Evolutionary conservation across 2,113 vertebrate genomes (phyloP), one percentile per base, ranked within the genome.

Genomic region (Boulengeromyrus knoepffleri): DNA sequence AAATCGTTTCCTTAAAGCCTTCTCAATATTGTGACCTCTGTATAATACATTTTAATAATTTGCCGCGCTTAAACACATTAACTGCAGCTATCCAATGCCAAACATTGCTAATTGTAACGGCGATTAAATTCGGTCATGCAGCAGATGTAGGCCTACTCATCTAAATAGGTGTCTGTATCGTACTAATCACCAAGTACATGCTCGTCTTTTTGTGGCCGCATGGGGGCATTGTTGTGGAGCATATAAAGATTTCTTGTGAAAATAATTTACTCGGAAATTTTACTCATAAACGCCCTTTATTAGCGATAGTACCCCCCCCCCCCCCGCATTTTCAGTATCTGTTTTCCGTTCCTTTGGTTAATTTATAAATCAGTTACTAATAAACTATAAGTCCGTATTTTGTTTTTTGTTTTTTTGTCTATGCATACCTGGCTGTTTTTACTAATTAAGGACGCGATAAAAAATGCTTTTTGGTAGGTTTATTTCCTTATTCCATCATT

Each of bases 161-260:
- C 4, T 70, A 12, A 70, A n/a, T 70, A 31, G n/a, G n/a, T 19
- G 3, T 36, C 45, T 5, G 15, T 53, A 36, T 27, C 49, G 27
- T 4, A 87, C 52, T 19, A 53, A 21, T 53, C 27, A 56, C 36
- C 15, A 42, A 39, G 17, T 42, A 52, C 12, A 87, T 50, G 85
- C 17, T 39, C 13, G 27, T 58, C 19, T 87, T 53, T 58, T 39
- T 36, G n/a, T 31, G 85, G 49, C 86, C 86, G 31, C 86, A 15
- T 58, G 86, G 50, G 86, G 86, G 86, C 86, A 21, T 36, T 53
- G 50, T 87, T 87, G 49, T 24, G 85, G 49, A 31, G 86, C 50
- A 17, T 36, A 87, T 53, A 58, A 19, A 53, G 5, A 39, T 39
- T 53, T 87, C 13, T 39, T 39, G n/a, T 36, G 5, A 87, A n/a